Evolutionary conservation across 2,797 vertebrate species (phyloP).

Genomic region (Darevskia nairensis): DNA sequence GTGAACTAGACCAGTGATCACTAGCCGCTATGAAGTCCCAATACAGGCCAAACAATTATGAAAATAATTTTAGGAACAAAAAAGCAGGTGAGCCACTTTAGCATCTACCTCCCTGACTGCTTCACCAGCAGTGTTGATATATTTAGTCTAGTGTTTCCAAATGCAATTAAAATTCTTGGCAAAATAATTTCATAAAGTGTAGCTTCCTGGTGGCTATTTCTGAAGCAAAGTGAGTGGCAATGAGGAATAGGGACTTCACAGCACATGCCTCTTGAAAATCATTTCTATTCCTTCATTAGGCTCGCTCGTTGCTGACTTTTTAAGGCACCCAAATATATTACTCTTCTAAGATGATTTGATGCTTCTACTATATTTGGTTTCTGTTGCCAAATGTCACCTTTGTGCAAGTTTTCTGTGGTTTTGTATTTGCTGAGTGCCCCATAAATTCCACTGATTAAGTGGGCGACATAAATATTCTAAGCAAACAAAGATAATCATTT

Average conservation of each 20-base stretch:
- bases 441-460: too few species aligned
- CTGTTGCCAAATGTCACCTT: too few species aligned
- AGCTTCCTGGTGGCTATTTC: not conserved
- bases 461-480: too few species aligned
- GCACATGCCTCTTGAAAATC: not conserved
- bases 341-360: not conserved
- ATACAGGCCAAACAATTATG: not conserved
- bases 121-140: too few species aligned
- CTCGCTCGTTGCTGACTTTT: not conserved
- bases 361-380: not conserved
- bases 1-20: not conserved
- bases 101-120: too few species aligned
- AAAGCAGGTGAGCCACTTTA: too few species aligned
- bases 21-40: not conserved
- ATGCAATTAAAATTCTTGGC: not conserved
- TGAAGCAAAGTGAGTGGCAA: not conserved
- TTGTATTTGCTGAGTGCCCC: too few species aligned
- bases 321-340: not conserved
- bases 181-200: not conserved
- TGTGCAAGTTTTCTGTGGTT: too few species aligned
- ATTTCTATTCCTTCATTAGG: not conserved
- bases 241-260: not conserved
- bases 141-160: not conserved
- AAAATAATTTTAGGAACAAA: not conserved
- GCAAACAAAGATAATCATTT: not conserved